Conservation (phyloP, 1,140 invertebrate species). For the Drosophila lacertosa region DNA sequence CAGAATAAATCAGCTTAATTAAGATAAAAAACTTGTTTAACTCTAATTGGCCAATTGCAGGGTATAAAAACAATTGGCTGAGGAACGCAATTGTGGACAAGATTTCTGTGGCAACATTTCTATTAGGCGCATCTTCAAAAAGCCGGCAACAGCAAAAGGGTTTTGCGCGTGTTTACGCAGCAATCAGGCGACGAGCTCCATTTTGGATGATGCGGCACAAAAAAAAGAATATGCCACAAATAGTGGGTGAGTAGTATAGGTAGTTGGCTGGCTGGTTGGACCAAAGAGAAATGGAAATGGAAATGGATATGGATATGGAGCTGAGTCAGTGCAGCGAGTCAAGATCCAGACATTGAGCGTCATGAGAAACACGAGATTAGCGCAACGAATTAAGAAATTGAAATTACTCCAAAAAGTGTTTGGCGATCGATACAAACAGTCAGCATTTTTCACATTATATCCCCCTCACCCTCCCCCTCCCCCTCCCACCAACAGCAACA, state of each 20-base stretch:
- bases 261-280: conserved; percentile 57
- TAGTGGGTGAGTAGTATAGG: no score
- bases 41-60: conserved; percentile 2
- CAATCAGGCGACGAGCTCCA: conserved; percentile 74
- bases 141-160: conserved; percentile 38
- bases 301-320: conserved; percentile 14
- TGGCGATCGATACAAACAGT: conserved; percentile 77
- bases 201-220: conserved; percentile 77
- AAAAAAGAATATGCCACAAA: conserved; percentile 8
- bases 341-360: conserved; percentile 49
- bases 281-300: conserved; percentile 60
- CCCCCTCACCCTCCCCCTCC: no score
- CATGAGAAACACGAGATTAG: conserved; percentile 78
- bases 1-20: no score
- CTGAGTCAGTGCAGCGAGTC: conserved; percentile 44
- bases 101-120: no score
- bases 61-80: conserved; percentile 27
- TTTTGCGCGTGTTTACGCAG: conserved; percentile 79
- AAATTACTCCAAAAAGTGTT: conserved; percentile 82
- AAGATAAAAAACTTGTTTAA: background rate
- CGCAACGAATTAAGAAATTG: conserved; percentile 82
- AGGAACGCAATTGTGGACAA: conserved; percentile 2
- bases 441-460: conserved; percentile 64
- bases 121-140: conserved; percentile 53
- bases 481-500: conserved; percentile 15